Percentiles rank a stretch among this genome's conserved stretches.
Conservation (phyloP, 92 coral and sea anemone genomes). For the Phenganax marumi region DNA sequence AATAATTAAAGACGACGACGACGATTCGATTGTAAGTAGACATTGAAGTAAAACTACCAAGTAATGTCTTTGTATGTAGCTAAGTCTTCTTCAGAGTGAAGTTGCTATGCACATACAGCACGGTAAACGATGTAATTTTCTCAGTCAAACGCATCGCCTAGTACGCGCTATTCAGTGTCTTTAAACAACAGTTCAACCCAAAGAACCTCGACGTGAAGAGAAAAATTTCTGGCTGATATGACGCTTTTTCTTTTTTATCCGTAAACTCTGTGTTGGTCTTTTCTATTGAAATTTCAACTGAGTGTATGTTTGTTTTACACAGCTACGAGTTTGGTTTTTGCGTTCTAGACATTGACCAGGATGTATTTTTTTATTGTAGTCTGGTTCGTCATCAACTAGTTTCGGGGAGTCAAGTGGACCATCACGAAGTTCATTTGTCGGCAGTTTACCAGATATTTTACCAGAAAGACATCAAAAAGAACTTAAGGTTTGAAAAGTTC, state of each 20-base stretch:
- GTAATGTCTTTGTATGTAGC: too few relatives aligned
- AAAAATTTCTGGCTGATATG: too few relatives aligned
- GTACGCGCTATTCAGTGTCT: too few relatives aligned
- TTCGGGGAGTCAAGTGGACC: constrained; percentile 75
- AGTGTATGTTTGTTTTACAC: background rate
- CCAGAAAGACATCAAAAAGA: constrained; percentile 69
- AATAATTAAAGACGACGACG: constrained; percentile 76
- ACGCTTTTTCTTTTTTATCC: too few relatives aligned
- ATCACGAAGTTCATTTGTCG: constrained; percentile 63
- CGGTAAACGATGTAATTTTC: background rate
- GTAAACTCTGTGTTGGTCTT: too few relatives aligned
- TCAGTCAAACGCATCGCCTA: too few relatives aligned
- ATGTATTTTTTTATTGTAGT: constrained; percentile 46
- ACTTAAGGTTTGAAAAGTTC: constrained; percentile 49
- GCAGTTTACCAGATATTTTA: constrained; percentile 85
- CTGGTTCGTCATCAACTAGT: constrained; percentile 93
- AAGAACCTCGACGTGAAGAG: too few relatives aligned
- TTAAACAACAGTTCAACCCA: too few relatives aligned
- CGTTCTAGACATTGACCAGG: background rate
- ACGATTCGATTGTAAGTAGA: constrained; percentile 71
- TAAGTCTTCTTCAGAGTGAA: background rate
- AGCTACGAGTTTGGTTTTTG: constrained; percentile 11
- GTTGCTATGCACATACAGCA: background rate
- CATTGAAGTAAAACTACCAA: background rate
- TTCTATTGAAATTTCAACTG: too few relatives aligned